These are phyloP conservation scores for Lasiurus borealis DNA, from an alignment of 2,113 vertebrate species.

Conservation along the genomic window DNA sequence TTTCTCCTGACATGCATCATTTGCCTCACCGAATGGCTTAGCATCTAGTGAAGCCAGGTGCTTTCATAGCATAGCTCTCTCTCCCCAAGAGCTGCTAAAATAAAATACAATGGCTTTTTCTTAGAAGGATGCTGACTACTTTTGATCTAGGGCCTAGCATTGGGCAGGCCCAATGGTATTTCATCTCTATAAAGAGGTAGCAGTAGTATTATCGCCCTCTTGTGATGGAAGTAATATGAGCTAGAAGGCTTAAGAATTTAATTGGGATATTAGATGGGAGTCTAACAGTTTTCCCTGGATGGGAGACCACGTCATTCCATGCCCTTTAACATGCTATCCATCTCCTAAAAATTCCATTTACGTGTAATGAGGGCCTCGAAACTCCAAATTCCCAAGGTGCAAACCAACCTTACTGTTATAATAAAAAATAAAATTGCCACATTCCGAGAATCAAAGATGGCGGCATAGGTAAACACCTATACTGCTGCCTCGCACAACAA, in stretches of 20 bases:
- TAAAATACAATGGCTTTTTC: accelerated
- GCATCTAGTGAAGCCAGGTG: slow-evolving; percentile 66
- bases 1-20: accelerated
- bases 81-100: not conserved
- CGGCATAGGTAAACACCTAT: no score
- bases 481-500: no score
- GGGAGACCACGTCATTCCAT: not conserved
- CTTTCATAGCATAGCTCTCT: slow-evolving; percentile 9
- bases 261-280: not conserved
- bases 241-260: not conserved
- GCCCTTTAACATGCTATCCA: not conserved
- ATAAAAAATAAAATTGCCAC: not conserved
- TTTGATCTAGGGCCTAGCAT: slow-evolving; percentile 48
- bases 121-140: not conserved
- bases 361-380: not conserved
- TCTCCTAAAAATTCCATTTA: not conserved
- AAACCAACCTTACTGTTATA: not conserved
- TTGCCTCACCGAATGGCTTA: slow-evolving; percentile 60
- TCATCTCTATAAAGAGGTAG: not conserved
- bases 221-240: not conserved
- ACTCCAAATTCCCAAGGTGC: slow-evolving; percentile 16
- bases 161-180: not conserved
- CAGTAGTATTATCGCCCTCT: not conserved
- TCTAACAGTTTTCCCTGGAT: not conserved
- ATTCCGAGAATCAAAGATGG: no score